phyloP scores from a whole-genome alignment of 1,140 invertebrate genomes.

The Babylonia areolata region DNA sequence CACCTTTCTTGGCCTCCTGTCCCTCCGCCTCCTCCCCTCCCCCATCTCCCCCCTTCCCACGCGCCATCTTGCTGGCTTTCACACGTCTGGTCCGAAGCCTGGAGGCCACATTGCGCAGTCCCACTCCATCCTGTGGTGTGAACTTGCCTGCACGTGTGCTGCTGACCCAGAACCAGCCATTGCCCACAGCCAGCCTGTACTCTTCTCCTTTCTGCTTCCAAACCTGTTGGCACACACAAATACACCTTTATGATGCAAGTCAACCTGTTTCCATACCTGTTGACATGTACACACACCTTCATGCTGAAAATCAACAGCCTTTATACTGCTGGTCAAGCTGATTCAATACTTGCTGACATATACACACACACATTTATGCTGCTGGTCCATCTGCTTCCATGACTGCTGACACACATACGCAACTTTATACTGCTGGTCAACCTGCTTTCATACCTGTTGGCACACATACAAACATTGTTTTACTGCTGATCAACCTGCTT shows the following conservation, averaged over 20 bases:
- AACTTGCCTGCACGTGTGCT: conserved; percentile 48
- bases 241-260: background rate
- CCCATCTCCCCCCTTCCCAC: conserved; percentile 6
- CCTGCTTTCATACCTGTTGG: too few relatives aligned
- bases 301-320: too few relatives aligned
- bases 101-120: conserved; percentile 65
- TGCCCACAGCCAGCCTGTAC: conserved; percentile 94
- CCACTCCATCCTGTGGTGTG: conserved; percentile 65
- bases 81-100: conserved; percentile 55
- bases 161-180: conserved; percentile 96
- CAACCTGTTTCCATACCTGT: too few relatives aligned
- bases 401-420: conserved; percentile 57
- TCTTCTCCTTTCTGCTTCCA: conserved; percentile 99
- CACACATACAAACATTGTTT: too few relatives aligned
- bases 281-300: too few relatives aligned
- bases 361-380: too few relatives aligned
- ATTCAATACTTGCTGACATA: too few relatives aligned
- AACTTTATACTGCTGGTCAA: background rate
- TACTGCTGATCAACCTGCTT: too few relatives aligned
- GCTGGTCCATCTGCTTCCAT: conserved; percentile 96
- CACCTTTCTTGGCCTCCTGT: background rate
- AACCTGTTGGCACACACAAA: conserved; percentile 57
- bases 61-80: conserved; percentile 48
- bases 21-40: conserved; percentile 33
- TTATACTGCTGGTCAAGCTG: too few relatives aligned